Evolutionary conservation across 2,888 invertebrate genomes (phyloP).

Genomic region (Caradrina clavipalpis): DNA sequence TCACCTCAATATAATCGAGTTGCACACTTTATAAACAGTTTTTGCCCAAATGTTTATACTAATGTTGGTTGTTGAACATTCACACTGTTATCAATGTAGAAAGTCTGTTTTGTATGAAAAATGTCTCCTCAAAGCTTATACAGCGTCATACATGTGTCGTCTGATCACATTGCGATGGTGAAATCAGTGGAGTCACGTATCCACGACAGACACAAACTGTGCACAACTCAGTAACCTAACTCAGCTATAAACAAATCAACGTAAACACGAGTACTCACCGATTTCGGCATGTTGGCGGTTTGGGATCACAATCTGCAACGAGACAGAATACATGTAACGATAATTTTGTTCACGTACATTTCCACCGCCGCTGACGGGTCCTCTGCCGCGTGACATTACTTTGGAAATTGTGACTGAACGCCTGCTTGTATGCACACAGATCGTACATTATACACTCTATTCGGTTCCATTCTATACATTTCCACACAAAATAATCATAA

Average conservation of each 20-base stretch:
- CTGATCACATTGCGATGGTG: conserved; percentile 84
- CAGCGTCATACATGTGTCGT: conserved; percentile 73
- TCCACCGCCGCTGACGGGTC: conserved; percentile 70
- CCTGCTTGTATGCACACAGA: conserved; percentile 56
- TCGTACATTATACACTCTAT: conserved; percentile 56
- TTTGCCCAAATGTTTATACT: conserved; percentile 17
- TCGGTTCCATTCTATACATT: conserved; percentile 66
- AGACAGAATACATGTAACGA: conserved; percentile 74
- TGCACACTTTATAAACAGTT: conserved; percentile 18
- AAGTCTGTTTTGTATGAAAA: conserved; percentile 52
- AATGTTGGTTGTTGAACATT: conserved; percentile 18
- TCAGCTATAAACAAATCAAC: conserved; percentile 57
- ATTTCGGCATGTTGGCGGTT: conserved; percentile 92
- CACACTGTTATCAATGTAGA: conserved; percentile 42
- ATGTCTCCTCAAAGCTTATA: conserved; percentile 64
- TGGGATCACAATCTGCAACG: conserved; percentile 88
- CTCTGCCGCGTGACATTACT: conserved; percentile 78
- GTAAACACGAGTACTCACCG: conserved; percentile 87
- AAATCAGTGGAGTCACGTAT: conserved; percentile 82
- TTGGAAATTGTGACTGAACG: conserved; percentile 73
- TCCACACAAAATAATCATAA: conserved; percentile 74
- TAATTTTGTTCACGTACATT: conserved; percentile 71
- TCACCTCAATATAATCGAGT: conserved; percentile 35
- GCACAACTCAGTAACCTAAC: conserved; percentile 24
- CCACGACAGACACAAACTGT: conserved; percentile 52